These are phyloP conservation scores for Timandra comae DNA, from an alignment of 2,888 invertebrate species.

Conservation along the genomic window DNA sequence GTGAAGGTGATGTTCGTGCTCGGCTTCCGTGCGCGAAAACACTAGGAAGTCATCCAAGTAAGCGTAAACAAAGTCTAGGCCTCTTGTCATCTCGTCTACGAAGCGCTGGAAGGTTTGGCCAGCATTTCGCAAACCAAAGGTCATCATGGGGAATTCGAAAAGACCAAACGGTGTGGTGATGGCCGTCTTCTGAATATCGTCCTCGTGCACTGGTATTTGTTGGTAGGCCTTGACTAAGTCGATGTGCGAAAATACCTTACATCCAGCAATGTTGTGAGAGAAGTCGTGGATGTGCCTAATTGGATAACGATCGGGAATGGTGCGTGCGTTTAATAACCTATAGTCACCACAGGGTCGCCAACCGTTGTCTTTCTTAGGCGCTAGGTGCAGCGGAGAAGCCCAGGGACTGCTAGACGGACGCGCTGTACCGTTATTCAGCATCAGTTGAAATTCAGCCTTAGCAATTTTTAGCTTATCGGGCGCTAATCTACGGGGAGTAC, in stretches of 20 bases:
- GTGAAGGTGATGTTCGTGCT: neutral
- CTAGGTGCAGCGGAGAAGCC: slow-evolving; percentile 36
- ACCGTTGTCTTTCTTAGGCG: slow-evolving; percentile 31
- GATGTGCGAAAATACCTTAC: slow-evolving; percentile 15
- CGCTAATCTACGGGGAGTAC: slow-evolving; percentile 27
- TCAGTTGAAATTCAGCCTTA: slow-evolving; percentile 27
- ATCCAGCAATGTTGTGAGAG: slow-evolving; percentile 5
- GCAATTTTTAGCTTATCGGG: slow-evolving; percentile 29
- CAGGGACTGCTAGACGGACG: slow-evolving; percentile 21
- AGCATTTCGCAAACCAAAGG: slow-evolving; percentile 26
- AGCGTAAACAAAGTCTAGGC: slow-evolving; percentile 10
- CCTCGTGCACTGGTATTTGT: slow-evolving; percentile 37
- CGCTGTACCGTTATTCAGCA: slow-evolving; percentile 23
- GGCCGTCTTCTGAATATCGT: slow-evolving; percentile 39
- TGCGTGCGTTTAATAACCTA: slow-evolving; percentile 30
- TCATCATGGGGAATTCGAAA: slow-evolving; percentile 41
- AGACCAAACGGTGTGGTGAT: slow-evolving; percentile 26
- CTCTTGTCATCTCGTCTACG: slow-evolving; percentile 8
- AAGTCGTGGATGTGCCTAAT: slow-evolving; percentile 17
- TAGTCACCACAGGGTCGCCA: slow-evolving; percentile 45
- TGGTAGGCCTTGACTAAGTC: slow-evolving; percentile 33
- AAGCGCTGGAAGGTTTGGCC: slow-evolving; percentile 18
- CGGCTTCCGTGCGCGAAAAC: neutral
- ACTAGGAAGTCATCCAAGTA: slow-evolving; percentile 6
- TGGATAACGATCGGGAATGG: slow-evolving; percentile 33